phyloP scores from a whole-genome alignment of 1,140 invertebrate species.

The Neuroterus valhalla region DNA sequence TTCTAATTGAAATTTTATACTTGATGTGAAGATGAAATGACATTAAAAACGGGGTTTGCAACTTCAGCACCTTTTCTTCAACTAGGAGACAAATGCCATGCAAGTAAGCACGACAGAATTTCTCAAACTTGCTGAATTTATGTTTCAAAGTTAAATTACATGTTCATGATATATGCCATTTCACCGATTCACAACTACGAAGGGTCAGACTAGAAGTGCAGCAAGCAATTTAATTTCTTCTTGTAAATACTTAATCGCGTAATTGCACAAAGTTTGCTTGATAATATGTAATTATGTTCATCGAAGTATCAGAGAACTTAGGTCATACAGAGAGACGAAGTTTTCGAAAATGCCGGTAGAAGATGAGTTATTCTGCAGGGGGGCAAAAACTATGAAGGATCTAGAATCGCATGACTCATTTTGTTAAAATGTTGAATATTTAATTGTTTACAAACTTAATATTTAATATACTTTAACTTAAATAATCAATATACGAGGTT shows the following conservation, averaged over 20 bases:
- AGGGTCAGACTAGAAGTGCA: background rate
- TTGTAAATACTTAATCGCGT: slow-evolving; percentile 17
- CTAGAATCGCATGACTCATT: no score
- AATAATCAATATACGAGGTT: no score
- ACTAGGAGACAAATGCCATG: slow-evolving; percentile 15
- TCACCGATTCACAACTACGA: background rate
- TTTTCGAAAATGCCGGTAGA: background rate
- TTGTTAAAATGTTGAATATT: no score
- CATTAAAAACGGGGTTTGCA: background rate
- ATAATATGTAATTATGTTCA: background rate
- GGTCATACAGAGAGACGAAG: background rate
- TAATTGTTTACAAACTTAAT: no score
- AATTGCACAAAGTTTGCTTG: slow-evolving; percentile 11
- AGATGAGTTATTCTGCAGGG: no score
- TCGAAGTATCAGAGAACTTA: background rate
- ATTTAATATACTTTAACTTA: no score
- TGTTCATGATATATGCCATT: slow-evolving; percentile 19
- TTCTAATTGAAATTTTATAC: no score
- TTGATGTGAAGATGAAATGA: no score
- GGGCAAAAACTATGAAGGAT: no score
- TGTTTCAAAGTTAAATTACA: slow-evolving; percentile 31
- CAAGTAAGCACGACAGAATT: slow-evolving; percentile 18
- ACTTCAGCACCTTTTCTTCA: background rate
- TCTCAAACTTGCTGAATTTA: slow-evolving; percentile 25
- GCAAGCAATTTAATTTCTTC: slow-evolving; percentile 11